These are phyloP conservation scores for Galeruca laticollis DNA, from an alignment of 2,888 invertebrate species.

Conservation along the genomic window DNA sequence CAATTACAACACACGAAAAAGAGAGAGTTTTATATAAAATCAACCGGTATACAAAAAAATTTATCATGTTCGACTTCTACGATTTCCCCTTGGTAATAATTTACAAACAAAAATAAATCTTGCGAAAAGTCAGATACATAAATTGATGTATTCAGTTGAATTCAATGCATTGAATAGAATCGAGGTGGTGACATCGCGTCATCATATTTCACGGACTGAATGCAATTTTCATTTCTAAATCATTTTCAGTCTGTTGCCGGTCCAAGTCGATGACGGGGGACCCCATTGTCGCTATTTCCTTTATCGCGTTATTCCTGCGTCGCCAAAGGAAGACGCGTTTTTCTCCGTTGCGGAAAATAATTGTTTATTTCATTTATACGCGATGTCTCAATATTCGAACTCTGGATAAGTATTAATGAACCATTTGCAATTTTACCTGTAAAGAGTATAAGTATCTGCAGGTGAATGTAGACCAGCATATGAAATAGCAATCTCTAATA, in stretches of 20 bases:
- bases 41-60: not conserved
- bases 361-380: no score
- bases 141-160: constrained; percentile 58
- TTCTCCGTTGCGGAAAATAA: not conserved
- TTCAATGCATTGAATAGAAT: constrained; percentile 61
- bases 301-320: constrained; percentile 44
- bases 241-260: constrained; percentile 62
- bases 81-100: constrained; percentile 40
- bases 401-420: no score
- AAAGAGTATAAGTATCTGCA: no score
- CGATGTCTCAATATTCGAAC: no score
- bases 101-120: constrained; percentile 53
- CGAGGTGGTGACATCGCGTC: constrained; percentile 57
- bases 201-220: constrained; percentile 60
- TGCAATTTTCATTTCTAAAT: constrained; percentile 60
- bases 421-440: no score
- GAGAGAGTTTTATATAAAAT: not conserved
- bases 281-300: constrained; percentile 58
- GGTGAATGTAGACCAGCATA: no score
- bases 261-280: constrained; percentile 36
- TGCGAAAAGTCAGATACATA: constrained; percentile 53
- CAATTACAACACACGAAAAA: no score
- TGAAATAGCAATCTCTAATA: no score
- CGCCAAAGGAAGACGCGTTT: constrained; percentile 3
- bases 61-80: not conserved